These are phyloP conservation scores for Leptura quadrifasciata DNA, from an alignment of 2,888 invertebrate species.

Conservation along the genomic window DNA sequence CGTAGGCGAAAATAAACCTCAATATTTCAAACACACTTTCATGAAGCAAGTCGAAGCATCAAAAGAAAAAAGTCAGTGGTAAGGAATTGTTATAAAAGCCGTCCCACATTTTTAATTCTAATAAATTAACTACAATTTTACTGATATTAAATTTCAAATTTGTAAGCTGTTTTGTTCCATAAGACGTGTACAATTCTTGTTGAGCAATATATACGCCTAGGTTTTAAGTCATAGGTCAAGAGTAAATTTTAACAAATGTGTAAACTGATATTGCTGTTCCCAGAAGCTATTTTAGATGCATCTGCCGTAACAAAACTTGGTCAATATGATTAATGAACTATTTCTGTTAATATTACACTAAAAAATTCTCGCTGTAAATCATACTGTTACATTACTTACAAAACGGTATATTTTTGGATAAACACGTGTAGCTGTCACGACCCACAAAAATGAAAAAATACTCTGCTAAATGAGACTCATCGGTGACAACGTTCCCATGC, in stretches of 20 bases:
- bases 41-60: no score
- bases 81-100: no score
- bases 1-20: no score
- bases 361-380: not conserved
- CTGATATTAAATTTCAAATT: no score
- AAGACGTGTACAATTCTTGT: not conserved
- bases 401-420: not conserved
- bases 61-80: no score
- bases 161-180: no score
- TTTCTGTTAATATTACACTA: not conserved
- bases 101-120: no score
- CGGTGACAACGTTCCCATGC: not conserved
- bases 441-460: conserved; percentile 5
- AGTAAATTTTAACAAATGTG: not conserved
- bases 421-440: not conserved
- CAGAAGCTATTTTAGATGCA: not conserved
- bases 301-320: not conserved
- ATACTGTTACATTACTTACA: not conserved
- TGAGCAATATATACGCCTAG: not conserved
- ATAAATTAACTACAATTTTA: no score
- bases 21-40: no score
- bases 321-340: not conserved
- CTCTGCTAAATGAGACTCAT: not conserved
- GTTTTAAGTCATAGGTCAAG: not conserved
- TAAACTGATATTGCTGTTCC: not conserved